These are phyloP conservation scores for Eristalis tenax DNA, from an alignment of 2,888 invertebrate genomes.

Conservation along the genomic window DNA sequence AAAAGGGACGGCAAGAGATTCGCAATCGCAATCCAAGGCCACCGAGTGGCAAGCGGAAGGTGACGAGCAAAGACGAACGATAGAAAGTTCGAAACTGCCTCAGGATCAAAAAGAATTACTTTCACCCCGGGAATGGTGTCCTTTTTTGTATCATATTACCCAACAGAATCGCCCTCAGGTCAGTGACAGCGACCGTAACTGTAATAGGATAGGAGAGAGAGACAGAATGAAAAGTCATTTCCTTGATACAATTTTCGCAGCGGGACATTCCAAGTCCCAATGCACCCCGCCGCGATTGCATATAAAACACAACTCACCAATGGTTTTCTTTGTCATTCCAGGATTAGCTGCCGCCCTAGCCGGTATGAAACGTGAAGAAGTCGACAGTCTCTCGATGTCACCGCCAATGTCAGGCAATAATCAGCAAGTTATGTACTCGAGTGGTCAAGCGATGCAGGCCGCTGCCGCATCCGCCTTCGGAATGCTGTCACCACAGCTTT, in stretches of 20 bases:
- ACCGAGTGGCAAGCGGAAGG: not conserved
- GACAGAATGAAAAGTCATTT: slow-evolving; percentile 29
- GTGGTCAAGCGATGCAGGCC: slow-evolving; percentile 78
- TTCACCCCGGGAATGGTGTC: slow-evolving; percentile 37
- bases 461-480: slow-evolving; percentile 80
- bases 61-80: slow-evolving; percentile 13
- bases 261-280: slow-evolving; percentile 47
- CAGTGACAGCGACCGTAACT: slow-evolving; percentile 51
- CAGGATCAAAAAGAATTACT: slow-evolving; percentile 34
- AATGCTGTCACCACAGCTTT: slow-evolving; percentile 79
- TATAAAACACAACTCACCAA: slow-evolving; percentile 48
- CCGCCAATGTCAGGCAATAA: slow-evolving; percentile 80
- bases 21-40: not conserved
- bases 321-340: slow-evolving; percentile 69
- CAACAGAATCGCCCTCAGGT: slow-evolving; percentile 62
- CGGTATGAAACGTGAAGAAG: slow-evolving; percentile 80
- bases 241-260: slow-evolving; percentile 71
- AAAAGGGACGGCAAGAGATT: slow-evolving; percentile 3
- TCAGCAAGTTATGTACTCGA: slow-evolving; percentile 77
- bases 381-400: slow-evolving; percentile 79
- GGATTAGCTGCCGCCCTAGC: slow-evolving; percentile 81
- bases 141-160: slow-evolving; percentile 52
- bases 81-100: slow-evolving; percentile 37
- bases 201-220: slow-evolving; percentile 38
- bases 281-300: slow-evolving; percentile 41